phyloP scores from a whole-genome alignment of 2,113 vertebrate genomes.

The Regulus satrapa region DNA sequence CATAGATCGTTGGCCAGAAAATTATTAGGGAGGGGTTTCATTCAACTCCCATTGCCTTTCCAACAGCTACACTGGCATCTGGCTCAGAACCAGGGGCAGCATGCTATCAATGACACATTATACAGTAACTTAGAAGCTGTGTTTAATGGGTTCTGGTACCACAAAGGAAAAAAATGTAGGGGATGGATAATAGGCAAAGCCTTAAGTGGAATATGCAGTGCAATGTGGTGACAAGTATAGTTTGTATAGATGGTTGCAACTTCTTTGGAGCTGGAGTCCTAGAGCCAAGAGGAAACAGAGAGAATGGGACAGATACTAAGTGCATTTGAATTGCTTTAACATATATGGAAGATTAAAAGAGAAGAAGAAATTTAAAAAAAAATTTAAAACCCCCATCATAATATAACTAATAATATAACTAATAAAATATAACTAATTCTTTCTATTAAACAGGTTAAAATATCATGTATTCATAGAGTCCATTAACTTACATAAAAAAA shows the following conservation, averaged over 20 bases:
- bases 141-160: background rate
- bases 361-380: background rate
- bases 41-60: background rate
- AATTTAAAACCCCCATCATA: too few relatives aligned
- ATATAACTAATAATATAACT: too few relatives aligned
- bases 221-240: background rate
- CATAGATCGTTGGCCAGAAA: background rate
- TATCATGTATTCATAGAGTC: background rate
- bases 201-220: background rate
- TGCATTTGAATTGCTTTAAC: background rate
- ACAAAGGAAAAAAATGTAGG: background rate
- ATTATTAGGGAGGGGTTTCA: background rate
- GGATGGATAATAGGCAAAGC: background rate
- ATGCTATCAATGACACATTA: fast-evolving
- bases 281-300: background rate
- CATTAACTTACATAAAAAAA: background rate
- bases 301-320: background rate
- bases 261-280: background rate
- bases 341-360: slow-evolving; percentile 13
- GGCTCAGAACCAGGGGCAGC: background rate
- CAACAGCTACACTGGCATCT: fast-evolving
- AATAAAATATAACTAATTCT: background rate
- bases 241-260: background rate
- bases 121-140: background rate
- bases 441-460: background rate